phyloP scores from a whole-genome alignment of 1,140 invertebrate species.

The Drosophila teissieri region DNA sequence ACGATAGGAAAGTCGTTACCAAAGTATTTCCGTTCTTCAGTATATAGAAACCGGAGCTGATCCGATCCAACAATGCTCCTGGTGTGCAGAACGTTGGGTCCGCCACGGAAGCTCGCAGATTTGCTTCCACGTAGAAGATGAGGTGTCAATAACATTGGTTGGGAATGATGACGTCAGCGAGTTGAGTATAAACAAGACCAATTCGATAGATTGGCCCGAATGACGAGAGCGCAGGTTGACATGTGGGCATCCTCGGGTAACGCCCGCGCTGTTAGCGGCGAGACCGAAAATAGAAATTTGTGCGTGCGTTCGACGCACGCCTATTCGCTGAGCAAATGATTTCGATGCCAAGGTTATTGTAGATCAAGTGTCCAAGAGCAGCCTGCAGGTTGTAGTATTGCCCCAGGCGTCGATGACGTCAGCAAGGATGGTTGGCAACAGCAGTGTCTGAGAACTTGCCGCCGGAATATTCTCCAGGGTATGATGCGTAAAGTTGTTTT shows the following conservation, averaged over 20 bases:
- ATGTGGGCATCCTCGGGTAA: too few relatives aligned
- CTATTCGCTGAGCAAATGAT: background rate
- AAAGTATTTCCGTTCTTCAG: too few relatives aligned
- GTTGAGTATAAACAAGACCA: background rate
- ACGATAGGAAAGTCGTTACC: too few relatives aligned
- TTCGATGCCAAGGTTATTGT: background rate
- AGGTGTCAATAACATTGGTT: background rate
- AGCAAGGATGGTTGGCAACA: too few relatives aligned
- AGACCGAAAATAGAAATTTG: background rate
- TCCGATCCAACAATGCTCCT: too few relatives aligned
- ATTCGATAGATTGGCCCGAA: background rate
- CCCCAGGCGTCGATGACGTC: too few relatives aligned
- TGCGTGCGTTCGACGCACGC: background rate
- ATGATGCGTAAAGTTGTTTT: too few relatives aligned
- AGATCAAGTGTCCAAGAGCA: slow-evolving; percentile 2
- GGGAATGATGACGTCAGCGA: background rate
- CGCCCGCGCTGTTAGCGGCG: background rate
- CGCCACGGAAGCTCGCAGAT: background rate
- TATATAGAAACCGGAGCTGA: too few relatives aligned
- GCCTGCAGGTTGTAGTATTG: background rate
- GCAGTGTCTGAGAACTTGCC: too few relatives aligned
- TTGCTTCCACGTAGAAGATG: background rate
- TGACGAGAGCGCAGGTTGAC: background rate
- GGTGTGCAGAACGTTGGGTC: background rate
- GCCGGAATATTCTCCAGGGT: too few relatives aligned